Evolutionary conservation across 2,888 invertebrate species (phyloP).

Genomic region (Calliopum simillimum): DNA sequence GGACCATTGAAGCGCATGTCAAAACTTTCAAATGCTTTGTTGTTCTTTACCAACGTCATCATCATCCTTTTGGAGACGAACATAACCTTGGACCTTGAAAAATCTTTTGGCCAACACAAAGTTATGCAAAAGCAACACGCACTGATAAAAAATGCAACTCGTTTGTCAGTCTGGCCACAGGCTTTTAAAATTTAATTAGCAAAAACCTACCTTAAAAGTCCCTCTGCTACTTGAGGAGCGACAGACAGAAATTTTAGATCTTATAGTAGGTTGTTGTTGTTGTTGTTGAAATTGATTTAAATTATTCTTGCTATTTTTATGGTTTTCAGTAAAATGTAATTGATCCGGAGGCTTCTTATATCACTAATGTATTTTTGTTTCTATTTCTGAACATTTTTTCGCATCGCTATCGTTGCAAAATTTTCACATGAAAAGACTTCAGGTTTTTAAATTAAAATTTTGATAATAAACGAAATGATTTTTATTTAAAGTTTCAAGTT

Average conservation of each 20-base stretch:
- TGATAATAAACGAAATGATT: slow-evolving; percentile 21
- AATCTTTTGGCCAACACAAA: not conserved
- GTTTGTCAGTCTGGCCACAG: not conserved
- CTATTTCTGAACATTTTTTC: too few species aligned
- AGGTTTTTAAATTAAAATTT: slow-evolving; percentile 10
- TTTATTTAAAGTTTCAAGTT: not conserved
- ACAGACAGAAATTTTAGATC: not conserved
- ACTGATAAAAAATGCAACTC: not conserved
- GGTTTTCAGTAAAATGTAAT: too few species aligned
- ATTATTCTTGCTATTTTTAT: too few species aligned
- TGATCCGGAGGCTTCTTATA: too few species aligned
- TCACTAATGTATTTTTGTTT: too few species aligned
- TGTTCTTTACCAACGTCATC: not conserved
- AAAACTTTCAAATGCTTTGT: not conserved
- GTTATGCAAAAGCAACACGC: not conserved
- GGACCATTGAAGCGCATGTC: not conserved
- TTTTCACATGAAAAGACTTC: not conserved
- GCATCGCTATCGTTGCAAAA: too few species aligned
- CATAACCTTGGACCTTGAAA: slow-evolving; percentile 12
- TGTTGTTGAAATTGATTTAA: not conserved
- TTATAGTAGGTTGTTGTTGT: not conserved
- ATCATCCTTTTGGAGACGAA: not conserved
- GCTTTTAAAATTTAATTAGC: slow-evolving; percentile 2
- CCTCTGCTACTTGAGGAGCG: not conserved
- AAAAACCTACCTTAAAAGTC: not conserved